These are phyloP conservation scores for Carettochelys insculpta DNA, from an alignment of 2,113 vertebrate species.

Conservation along the genomic window DNA sequence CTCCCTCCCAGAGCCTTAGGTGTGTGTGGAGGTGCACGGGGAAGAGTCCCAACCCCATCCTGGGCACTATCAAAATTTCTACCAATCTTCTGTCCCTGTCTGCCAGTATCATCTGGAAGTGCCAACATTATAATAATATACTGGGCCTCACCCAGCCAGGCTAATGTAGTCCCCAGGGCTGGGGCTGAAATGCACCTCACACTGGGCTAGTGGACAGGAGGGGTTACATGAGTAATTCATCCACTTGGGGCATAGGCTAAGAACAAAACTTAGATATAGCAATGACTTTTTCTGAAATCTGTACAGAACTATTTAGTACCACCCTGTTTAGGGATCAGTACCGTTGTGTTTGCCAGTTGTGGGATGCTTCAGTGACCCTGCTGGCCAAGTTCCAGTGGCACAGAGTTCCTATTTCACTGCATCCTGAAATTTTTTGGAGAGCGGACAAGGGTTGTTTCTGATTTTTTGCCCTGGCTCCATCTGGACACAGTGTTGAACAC, in stretches of 20 bases:
- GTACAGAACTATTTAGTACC: background rate
- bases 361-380: background rate
- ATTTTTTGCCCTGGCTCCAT: background rate
- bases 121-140: background rate
- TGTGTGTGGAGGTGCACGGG: too few species aligned
- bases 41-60: too few species aligned
- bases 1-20: too few species aligned
- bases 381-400: background rate
- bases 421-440: background rate
- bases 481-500: background rate
- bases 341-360: background rate
- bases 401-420: background rate
- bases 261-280: background rate
- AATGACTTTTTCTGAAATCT: background rate
- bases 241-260: background rate
- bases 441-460: background rate
- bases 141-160: background rate
- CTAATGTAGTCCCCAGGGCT: too few species aligned
- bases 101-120: background rate
- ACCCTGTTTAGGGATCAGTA: background rate
- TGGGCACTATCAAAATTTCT: too few species aligned
- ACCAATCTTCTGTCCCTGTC: background rate
- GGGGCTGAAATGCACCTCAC: too few species aligned
- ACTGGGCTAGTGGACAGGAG: too few species aligned
- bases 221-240: too few species aligned